A percentile compares a stretch with the other conserved stretches of the same genome.
These are phyloP conservation scores for Sus cebifrons DNA, from an alignment of 2,797 vertebrate genomes.

Conservation along the genomic window DNA sequence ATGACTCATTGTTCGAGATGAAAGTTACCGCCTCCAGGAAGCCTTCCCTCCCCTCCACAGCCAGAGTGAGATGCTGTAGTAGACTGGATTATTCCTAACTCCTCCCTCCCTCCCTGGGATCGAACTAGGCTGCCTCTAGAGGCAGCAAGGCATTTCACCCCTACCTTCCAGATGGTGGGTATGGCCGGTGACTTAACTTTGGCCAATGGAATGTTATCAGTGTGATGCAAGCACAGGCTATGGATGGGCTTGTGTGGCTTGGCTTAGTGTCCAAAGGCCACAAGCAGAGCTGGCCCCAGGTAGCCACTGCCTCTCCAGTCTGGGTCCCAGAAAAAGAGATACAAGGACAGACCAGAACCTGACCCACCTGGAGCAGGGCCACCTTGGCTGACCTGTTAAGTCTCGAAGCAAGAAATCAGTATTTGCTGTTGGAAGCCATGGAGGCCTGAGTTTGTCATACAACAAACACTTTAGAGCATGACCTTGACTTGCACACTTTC, in stretches of 20 bases:
- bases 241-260: not conserved
- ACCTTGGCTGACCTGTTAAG: not conserved
- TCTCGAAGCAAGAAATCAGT: not conserved
- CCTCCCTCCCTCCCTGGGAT: not conserved
- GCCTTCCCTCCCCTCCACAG: not conserved
- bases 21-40: conserved; percentile 38
- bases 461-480: not conserved
- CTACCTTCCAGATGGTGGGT: not conserved
- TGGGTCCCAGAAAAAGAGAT: not conserved
- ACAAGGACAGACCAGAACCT: not conserved
- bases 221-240: not conserved
- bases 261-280: not conserved
- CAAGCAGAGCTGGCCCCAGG: not conserved
- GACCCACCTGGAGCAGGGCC: not conserved
- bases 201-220: not conserved
- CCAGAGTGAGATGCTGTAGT: not conserved
- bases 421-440: not conserved
- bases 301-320: not conserved
- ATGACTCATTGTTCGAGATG: conserved; percentile 13
- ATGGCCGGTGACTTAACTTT: not conserved
- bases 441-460: not conserved
- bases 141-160: not conserved
- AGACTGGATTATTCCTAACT: not conserved
- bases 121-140: not conserved
- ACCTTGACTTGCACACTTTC: not conserved